Evolutionary conservation across 2,113 vertebrate genomes (phyloP).

Genomic region (Sapajus apella): DNA sequence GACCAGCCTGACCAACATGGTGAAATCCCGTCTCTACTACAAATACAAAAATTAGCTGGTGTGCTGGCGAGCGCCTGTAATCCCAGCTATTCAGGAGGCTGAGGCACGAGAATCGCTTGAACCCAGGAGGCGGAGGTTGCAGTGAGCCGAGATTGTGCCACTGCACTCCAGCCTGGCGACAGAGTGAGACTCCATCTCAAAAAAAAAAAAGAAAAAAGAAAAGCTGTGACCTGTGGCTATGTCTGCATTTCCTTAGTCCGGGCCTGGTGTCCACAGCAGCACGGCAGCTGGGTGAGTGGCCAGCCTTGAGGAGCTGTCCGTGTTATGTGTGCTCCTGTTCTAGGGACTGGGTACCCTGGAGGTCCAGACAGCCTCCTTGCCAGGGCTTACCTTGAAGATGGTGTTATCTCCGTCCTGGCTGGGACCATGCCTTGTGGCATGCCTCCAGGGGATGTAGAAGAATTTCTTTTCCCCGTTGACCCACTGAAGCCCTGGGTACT

Average conservation of each 20-base stretch:
- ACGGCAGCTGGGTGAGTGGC: neutral
- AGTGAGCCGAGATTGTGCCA: neutral
- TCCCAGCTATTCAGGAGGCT: neutral
- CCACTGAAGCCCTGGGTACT: constrained; percentile 93
- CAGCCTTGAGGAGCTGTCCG: neutral
- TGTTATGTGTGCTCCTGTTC: neutral
- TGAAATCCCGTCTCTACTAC: too few relatives aligned
- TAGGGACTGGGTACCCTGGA: neutral
- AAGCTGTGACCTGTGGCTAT: neutral
- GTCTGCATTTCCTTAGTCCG: neutral
- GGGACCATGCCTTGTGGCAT: constrained; percentile 90
- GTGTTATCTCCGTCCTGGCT: constrained; percentile 89
- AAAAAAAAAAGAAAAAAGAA: neutral
- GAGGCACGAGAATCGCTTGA: neutral
- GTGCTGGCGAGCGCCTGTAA: too few relatives aligned
- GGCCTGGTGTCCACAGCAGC: neutral
- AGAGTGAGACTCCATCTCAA: neutral
- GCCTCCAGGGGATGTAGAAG: constrained; percentile 95
- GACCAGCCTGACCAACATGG: too few relatives aligned
- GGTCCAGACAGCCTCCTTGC: neutral
- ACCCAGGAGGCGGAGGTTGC: neutral
- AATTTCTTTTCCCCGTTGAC: constrained; percentile 85
- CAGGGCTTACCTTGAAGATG: constrained; percentile 90
- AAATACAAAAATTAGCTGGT: too few relatives aligned
- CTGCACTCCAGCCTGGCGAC: neutral